Conservation (phyloP, 2,888 invertebrate genomes). For the Amphiduros pacificus region DNA sequence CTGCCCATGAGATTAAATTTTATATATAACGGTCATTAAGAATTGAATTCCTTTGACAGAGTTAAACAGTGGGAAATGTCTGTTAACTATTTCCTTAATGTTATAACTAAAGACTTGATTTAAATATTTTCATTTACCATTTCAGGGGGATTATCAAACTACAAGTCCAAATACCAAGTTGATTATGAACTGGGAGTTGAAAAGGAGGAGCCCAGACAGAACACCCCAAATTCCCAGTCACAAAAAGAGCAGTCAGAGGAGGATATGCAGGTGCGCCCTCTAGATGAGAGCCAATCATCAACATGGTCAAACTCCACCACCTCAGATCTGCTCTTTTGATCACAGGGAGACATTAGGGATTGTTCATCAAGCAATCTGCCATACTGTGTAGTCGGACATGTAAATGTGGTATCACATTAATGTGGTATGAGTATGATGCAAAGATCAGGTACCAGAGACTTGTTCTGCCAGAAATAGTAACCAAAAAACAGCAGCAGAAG, state of each 20-base stretch:
- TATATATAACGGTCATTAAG: not conserved
- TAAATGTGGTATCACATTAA: no score
- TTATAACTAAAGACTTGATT: no score
- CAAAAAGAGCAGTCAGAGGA: not conserved
- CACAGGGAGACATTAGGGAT: not conserved
- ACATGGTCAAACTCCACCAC: slow-evolving; percentile 11
- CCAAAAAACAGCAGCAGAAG: no score
- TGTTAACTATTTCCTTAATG: not conserved
- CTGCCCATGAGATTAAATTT: no score
- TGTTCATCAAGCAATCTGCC: no score
- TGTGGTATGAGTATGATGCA: no score
- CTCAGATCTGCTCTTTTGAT: slow-evolving; percentile 12
- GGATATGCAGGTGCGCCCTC: slow-evolving; percentile 6
- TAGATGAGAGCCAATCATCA: slow-evolving; percentile 6
- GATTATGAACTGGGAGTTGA: slow-evolving; percentile 14
- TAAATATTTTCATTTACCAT: not conserved
- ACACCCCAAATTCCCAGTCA: not conserved
- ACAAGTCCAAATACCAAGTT: slow-evolving; percentile 1
- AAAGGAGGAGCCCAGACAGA: not conserved
- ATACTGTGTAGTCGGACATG: no score
- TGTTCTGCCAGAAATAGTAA: no score
- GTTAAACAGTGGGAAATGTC: not conserved
- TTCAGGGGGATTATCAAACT: slow-evolving; percentile 14
- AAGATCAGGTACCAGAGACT: no score
- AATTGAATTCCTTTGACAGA: not conserved